These are phyloP conservation scores for Aphelenchoides avenae DNA, from an alignment of 1,140 invertebrate species.

Conservation along the genomic window DNA sequence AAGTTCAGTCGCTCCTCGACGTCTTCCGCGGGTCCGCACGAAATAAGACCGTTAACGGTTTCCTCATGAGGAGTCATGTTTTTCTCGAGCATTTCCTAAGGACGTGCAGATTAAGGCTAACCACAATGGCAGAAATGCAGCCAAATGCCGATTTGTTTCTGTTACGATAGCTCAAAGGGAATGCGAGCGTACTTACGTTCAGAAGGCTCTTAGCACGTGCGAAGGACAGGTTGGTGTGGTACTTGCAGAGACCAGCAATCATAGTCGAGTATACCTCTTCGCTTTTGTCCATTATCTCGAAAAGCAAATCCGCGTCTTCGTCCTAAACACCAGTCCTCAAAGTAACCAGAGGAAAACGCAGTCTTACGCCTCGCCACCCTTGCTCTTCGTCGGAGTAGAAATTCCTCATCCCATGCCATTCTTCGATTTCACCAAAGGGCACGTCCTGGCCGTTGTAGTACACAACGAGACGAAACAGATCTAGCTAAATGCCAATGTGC, in stretches of 20 bases:
- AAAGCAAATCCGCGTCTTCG: slow-evolving; percentile 34
- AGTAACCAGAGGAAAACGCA: slow-evolving; percentile 1
- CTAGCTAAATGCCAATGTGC: slow-evolving; percentile 13
- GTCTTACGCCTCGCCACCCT: slow-evolving; percentile 7
- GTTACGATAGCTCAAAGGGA: no score
- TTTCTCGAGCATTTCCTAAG: no score
- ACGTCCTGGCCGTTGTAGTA: slow-evolving; percentile 42
- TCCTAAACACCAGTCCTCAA: slow-evolving; percentile 6
- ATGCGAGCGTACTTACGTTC: no score
- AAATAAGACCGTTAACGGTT: no score
- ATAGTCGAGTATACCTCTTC: slow-evolving; percentile 30
- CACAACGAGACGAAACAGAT: slow-evolving; percentile 28
- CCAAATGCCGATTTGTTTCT: no score
- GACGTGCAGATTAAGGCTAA: no score
- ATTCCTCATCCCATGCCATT: slow-evolving; percentile 40
- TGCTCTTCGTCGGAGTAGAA: slow-evolving; percentile 10
- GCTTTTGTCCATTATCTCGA: slow-evolving; percentile 28
- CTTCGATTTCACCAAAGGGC: slow-evolving; percentile 33
- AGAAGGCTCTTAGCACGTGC: no score
- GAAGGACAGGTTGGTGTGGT: no score
- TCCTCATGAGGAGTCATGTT: no score
- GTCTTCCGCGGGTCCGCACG: no score
- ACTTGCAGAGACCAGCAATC: slow-evolving; percentile 38
- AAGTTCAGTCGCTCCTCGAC: slow-evolving; percentile 3
- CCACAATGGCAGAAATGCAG: no score